Evolutionary conservation across 2,888 invertebrate species (phyloP), one percentile per base, ranked within the genome.

Genomic region (Belgica antarctica): DNA sequence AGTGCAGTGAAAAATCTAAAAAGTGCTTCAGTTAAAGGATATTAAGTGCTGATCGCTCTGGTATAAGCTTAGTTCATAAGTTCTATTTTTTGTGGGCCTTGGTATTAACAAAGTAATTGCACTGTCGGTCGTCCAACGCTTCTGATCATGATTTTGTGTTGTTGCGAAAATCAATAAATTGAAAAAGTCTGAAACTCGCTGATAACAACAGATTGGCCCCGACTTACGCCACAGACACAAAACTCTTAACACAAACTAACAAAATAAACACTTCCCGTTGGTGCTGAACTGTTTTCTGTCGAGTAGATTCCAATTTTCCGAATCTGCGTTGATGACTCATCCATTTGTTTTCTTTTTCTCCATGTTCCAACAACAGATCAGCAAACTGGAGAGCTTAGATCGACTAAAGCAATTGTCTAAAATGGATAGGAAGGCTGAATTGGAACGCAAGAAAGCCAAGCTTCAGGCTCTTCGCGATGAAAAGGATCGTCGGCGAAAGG

Each of bases 361-460:
- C 52, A 52, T 52, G 25, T 47, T 46, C 19, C 17, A n/a, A 59
- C n/a, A 5, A 8, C 24, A 70, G 70, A 70, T 70, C 70, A 61
- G 70, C 70, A 70, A 61, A 36, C 70, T 70, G 70, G 70, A 70
- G 34, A 70, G 70, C 57, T 61, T 61, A 34, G 70, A 70, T 41
- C 70, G 61, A 24, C 22, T 61, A n/a, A 70, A 70, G 36, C 70
- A 46, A 70, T 19, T 70, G 19, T 62, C 36, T 25, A 75, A 73
- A 71, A 80, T 80, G 80, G 94, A 94, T 81, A 86, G 94, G 72
- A 93, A 92, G 79, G 93, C 92, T n/a, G 94, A 95, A 81, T 80
- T 95, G 76, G 94, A 94, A 81, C 86, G 93, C 72, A 95, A 95
- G 80, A 93, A 94, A 79, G 93, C 92, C 24, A 94, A 93, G 81